Percentiles rank a stretch among this genome's conserved stretches.
These are phyloP conservation scores for Lacerta agilis DNA, from an alignment of 2,797 vertebrate species.

Conservation along the genomic window DNA sequence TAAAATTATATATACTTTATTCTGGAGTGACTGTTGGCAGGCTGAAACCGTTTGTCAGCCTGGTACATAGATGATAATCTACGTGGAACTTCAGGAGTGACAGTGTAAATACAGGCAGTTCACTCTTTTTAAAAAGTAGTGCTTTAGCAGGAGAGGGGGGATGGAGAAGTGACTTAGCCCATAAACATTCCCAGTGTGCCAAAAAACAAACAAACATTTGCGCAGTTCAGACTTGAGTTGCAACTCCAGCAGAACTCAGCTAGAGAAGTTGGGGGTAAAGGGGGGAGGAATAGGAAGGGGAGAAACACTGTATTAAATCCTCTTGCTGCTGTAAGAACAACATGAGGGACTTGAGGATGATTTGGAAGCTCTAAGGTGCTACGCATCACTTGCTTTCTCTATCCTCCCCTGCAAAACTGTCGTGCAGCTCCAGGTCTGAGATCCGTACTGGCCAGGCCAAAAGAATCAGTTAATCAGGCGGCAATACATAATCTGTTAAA, in stretches of 20 bases:
- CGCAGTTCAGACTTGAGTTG: background rate
- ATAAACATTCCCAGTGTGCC: background rate
- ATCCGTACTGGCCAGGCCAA: too few relatives aligned
- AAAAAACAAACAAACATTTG: background rate
- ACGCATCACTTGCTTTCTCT: too few relatives aligned
- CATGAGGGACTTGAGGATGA: too few relatives aligned
- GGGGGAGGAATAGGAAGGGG: too few relatives aligned
- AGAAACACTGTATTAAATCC: too few relatives aligned
- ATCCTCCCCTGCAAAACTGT: too few relatives aligned
- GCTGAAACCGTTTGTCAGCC: background rate
- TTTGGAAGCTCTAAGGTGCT: too few relatives aligned
- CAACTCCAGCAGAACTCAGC: background rate
- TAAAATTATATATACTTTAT: background rate
- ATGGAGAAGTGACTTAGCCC: background rate
- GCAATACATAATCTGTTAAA: too few relatives aligned
- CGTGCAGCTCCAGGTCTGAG: too few relatives aligned
- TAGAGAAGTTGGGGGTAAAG: background rate
- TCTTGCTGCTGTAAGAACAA: too few relatives aligned
- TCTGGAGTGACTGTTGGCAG: background rate
- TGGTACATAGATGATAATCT: background rate
- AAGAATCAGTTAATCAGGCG: too few relatives aligned
- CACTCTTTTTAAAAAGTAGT: background rate
- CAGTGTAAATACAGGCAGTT: background rate
- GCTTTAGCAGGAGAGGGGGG: background rate
- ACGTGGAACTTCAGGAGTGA: background rate